A percentile compares a stretch with the other conserved stretches of the same genome.
Conservation (phyloP, 30 jellyfish, hydroid and myxozoan species). For the Haliclystus octoradiatus region DNA sequence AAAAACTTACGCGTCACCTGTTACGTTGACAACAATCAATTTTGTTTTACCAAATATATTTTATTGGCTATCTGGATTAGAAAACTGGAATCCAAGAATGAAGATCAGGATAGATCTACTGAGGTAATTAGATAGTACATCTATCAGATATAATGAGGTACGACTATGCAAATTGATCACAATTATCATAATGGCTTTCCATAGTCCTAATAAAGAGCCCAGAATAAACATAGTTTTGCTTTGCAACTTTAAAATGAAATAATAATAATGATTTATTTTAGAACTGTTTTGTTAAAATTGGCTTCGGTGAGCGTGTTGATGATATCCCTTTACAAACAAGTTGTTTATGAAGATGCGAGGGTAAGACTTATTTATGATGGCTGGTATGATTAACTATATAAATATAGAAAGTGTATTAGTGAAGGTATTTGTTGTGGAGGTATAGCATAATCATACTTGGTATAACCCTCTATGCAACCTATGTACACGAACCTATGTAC, state of each 20-base stretch:
- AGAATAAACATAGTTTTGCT: no score
- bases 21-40: constrained; percentile 39
- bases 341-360: not conserved
- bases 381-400: no score
- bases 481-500: no score
- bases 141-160: not conserved
- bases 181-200: no score
- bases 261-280: no score
- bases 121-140: constrained; percentile 4
- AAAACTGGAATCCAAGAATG: constrained; percentile 26
- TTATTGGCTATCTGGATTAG: constrained; percentile 35
- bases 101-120: constrained; percentile 31
- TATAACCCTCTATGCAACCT: no score
- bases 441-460: no score
- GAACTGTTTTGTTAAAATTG: constrained; percentile 46
- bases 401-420: no score
- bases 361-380: not conserved
- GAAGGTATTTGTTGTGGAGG: no score
- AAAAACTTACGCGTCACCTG: constrained; percentile 32
- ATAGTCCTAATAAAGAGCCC: no score
- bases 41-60: constrained; percentile 29
- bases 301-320: constrained; percentile 46
- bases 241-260: no score
- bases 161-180: no score
- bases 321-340: constrained; percentile 19